Percentiles rank a stretch among this genome's conserved stretches.
Conservation (phyloP, 30 jellyfish, hydroid and myxozoan species). For the Haliclystus octoradiatus region DNA sequence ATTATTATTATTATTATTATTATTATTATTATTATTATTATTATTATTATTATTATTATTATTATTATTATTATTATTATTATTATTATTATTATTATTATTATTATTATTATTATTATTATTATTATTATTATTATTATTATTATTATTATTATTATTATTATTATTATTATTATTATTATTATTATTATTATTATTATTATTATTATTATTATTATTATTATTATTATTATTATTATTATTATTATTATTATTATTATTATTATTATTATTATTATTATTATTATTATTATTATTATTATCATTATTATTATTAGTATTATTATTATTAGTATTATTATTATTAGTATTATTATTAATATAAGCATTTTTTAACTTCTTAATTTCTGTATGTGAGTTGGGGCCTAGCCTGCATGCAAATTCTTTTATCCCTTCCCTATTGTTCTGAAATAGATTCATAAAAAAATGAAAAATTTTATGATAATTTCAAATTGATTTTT, state of each 20-base stretch:
- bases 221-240: slow-evolving; percentile 1
- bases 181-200: slow-evolving; percentile 6
- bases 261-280: slow-evolving; percentile 2
- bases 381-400: too few relatives aligned
- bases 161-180: slow-evolving; percentile 1
- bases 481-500: neutral
- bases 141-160: slow-evolving; percentile 2
- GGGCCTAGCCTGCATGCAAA: too few relatives aligned
- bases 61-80: neutral
- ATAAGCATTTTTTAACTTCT: neutral
- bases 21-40: neutral
- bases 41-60: neutral
- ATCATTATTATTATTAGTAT: too few relatives aligned
- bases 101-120: neutral
- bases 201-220: slow-evolving; percentile 4
- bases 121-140: too few relatives aligned
- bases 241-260: neutral
- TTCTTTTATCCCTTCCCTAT: too few relatives aligned
- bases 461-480: too few relatives aligned
- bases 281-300: neutral
- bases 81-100: neutral
- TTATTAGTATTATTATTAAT: too few relatives aligned
- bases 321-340: too few relatives aligned
- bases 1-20: neutral
- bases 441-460: too few relatives aligned